These are phyloP conservation scores for Pristionchus fissidentatus DNA, from an alignment of 2,888 invertebrate species.

Conservation along the genomic window DNA sequence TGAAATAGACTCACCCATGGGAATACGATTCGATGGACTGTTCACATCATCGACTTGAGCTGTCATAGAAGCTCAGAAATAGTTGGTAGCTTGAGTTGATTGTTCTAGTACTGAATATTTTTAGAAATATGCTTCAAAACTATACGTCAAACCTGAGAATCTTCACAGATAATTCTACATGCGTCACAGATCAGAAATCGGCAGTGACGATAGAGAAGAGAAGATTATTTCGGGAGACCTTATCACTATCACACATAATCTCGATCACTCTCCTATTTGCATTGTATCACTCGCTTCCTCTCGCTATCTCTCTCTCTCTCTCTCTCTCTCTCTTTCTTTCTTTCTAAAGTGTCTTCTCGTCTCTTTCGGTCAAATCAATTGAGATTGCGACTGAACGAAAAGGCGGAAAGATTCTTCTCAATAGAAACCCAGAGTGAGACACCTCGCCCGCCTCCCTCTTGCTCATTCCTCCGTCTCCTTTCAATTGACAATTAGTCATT, in stretches of 20 bases:
- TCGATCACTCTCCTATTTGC: too few relatives aligned
- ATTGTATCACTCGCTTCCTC: neutral
- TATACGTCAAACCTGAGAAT: too few relatives aligned
- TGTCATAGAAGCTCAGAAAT: too few relatives aligned
- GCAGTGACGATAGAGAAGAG: too few relatives aligned
- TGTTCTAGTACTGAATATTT: too few relatives aligned
- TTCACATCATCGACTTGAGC: too few relatives aligned
- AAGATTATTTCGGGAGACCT: conserved; percentile 4
- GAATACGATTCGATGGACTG: too few relatives aligned
- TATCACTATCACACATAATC: conserved; percentile 42
- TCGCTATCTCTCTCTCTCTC: neutral
- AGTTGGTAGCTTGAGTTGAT: too few relatives aligned
- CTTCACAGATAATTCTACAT: neutral
- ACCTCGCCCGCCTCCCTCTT: neutral
- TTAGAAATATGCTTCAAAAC: too few relatives aligned
- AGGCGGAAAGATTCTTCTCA: conserved; percentile 4
- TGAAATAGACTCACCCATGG: too few relatives aligned
- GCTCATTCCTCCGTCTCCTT: neutral
- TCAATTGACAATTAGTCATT: neutral
- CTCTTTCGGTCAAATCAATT: conserved; percentile 11
- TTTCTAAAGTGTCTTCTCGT: neutral
- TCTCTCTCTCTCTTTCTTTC: neutral
- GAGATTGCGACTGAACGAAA: conserved; percentile 3
- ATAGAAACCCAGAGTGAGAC: neutral
- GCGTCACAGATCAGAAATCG: conserved; percentile 11